Percentiles rank a stretch among this genome's conserved stretches.
Conservation (phyloP, 1,140 invertebrate genomes). For the Eufriesea mexicana region DNA sequence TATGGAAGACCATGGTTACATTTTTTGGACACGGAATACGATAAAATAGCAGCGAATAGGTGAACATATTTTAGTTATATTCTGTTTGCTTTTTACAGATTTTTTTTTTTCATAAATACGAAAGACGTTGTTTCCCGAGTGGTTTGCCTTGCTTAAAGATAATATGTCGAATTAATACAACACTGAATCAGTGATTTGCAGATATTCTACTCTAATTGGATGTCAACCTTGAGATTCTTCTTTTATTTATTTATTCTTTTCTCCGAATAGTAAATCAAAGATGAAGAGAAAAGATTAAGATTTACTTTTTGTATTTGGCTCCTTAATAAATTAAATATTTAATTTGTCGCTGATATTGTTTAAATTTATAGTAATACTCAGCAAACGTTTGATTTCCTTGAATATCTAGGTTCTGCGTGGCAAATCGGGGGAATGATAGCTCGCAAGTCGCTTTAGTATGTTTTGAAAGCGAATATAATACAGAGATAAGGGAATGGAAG, state of each 20-base stretch:
- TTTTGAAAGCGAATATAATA: conserved; percentile 74
- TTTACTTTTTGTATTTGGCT: neutral
- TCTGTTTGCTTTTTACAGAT: neutral
- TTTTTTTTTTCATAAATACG: neutral
- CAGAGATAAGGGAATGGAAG: conserved; percentile 52
- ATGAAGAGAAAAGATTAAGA: neutral
- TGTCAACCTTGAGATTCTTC: neutral
- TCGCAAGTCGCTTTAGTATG: conserved; percentile 81
- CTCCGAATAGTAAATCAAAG: neutral
- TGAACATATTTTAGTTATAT: conserved; percentile 18
- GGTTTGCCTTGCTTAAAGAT: neutral
- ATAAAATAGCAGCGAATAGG: conserved; percentile 37
- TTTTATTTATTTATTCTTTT: neutral
- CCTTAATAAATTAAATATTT: neutral
- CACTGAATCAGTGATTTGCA: neutral
- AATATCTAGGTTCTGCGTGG: conserved; percentile 81
- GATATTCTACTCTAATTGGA: too few relatives aligned
- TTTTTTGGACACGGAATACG: neutral
- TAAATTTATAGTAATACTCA: neutral
- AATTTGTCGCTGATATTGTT: neutral
- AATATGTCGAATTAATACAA: neutral
- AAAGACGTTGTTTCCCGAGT: neutral
- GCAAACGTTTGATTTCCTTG: neutral
- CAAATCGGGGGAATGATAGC: conserved; percentile 57
- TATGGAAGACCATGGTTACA: conserved; percentile 40